phyloP scores from a whole-genome alignment of 2,797 vertebrate genomes.

The Mastacembelus armatus region DNA sequence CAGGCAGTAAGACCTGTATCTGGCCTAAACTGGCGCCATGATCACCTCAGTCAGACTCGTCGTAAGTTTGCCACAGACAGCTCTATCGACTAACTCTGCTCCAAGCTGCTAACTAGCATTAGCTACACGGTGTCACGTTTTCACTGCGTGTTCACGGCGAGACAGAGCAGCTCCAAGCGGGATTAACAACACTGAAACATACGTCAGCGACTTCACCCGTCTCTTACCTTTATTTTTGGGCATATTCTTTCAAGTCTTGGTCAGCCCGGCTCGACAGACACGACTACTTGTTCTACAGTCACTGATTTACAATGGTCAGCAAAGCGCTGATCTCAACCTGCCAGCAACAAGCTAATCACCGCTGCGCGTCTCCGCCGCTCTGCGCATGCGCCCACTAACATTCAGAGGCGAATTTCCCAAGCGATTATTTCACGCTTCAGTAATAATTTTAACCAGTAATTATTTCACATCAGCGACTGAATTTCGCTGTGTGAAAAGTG shows the following conservation, averaged over 20 bases:
- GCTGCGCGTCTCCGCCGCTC: not conserved
- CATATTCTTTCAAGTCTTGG: conserved; percentile 76
- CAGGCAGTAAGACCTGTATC: no score
- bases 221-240: conserved; percentile 86
- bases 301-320: conserved; percentile 25
- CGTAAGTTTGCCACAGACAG: accelerated
- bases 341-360: conserved; percentile 33
- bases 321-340: not conserved
- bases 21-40: accelerated
- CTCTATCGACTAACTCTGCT: not conserved
- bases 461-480: no score
- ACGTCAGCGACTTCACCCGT: no score
- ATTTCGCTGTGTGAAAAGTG: no score
- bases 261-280: conserved; percentile 34
- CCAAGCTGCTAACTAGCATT: conserved; percentile 56
- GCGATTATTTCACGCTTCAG: no score
- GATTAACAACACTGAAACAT: not conserved
- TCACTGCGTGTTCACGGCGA: conserved; percentile 59
- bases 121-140: conserved; percentile 77
- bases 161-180: conserved; percentile 18
- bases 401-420: no score
- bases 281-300: not conserved
- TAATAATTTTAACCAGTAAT: no score
- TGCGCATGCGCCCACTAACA: conserved; percentile 56
- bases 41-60: accelerated